A percentile compares a stretch with the other conserved stretches of the same genome.
These are phyloP conservation scores for Anthonomus grandis DNA, from an alignment of 1,140 invertebrate species.

Conservation along the genomic window DNA sequence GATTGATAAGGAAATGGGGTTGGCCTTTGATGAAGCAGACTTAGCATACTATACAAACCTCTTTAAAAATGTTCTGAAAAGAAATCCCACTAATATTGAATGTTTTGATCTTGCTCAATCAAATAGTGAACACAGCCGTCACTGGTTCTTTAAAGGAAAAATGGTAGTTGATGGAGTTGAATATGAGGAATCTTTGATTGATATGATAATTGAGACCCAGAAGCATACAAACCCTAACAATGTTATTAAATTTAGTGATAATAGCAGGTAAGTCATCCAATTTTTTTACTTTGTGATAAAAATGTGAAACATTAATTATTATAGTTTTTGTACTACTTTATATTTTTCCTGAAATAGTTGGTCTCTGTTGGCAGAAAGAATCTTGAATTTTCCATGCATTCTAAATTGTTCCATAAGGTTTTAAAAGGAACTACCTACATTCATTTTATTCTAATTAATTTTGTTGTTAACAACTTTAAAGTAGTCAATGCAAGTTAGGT, in stretches of 20 bases:
- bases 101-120: slow-evolving; percentile 98
- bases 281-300: slow-evolving; percentile 1
- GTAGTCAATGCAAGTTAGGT: too few relatives aligned
- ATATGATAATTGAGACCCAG: slow-evolving; percentile 92
- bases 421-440: too few relatives aligned
- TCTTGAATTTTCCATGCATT: too few relatives aligned
- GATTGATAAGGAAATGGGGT: slow-evolving; percentile 80
- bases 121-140: slow-evolving; percentile 90
- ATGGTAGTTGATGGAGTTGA: slow-evolving; percentile 81
- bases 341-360: too few relatives aligned
- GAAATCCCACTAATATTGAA: slow-evolving; percentile 96
- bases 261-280: slow-evolving; percentile 70
- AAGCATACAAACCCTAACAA: slow-evolving; percentile 85
- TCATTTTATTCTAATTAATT: too few relatives aligned
- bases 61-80: slow-evolving; percentile 74
- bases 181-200: slow-evolving; percentile 78
- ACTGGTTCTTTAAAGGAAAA: slow-evolving; percentile 91
- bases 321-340: too few relatives aligned
- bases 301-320: too few relatives aligned
- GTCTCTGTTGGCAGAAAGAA: too few relatives aligned
- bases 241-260: slow-evolving; percentile 96
- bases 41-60: slow-evolving; percentile 81
- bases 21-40: slow-evolving; percentile 88
- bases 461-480: too few relatives aligned
- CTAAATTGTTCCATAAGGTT: too few relatives aligned